phyloP scores from a whole-genome alignment of 2,113 vertebrate genomes.

The Patagioenas fasciata region DNA sequence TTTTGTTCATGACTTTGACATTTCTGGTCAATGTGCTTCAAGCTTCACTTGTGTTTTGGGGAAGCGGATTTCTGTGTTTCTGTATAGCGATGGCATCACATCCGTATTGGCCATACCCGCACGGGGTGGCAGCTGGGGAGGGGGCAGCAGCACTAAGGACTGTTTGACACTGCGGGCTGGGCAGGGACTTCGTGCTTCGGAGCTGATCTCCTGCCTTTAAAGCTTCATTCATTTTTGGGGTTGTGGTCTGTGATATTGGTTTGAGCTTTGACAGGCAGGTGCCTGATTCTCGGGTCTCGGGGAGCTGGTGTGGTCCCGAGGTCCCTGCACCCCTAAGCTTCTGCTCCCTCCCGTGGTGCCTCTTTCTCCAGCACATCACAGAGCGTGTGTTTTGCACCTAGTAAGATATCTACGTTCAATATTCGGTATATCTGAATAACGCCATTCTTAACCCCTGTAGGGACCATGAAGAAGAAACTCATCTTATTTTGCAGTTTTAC shows the following conservation, averaged over 20 bases:
- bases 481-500: neutral
- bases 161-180: neutral
- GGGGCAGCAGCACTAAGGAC: neutral
- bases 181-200: too few species aligned
- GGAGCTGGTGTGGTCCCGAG: accelerated
- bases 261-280: neutral
- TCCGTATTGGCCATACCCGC: neutral
- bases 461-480: neutral
- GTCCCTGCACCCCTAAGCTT: neutral
- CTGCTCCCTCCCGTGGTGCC: accelerated
- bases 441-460: neutral
- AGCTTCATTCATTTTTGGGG: neutral
- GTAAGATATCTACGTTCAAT: accelerated
- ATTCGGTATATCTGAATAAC: neutral
- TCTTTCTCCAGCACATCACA: neutral
- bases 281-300: accelerated
- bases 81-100: neutral
- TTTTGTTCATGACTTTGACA: neutral
- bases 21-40: neutral
- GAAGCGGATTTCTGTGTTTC: neutral
- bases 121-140: neutral
- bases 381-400: neutral
- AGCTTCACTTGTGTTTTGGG: neutral
- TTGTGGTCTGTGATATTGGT: neutral
- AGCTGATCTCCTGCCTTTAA: neutral